phyloP scores from a whole-genome alignment of 2,797 vertebrate genomes.

The Cuculus canorus region DNA sequence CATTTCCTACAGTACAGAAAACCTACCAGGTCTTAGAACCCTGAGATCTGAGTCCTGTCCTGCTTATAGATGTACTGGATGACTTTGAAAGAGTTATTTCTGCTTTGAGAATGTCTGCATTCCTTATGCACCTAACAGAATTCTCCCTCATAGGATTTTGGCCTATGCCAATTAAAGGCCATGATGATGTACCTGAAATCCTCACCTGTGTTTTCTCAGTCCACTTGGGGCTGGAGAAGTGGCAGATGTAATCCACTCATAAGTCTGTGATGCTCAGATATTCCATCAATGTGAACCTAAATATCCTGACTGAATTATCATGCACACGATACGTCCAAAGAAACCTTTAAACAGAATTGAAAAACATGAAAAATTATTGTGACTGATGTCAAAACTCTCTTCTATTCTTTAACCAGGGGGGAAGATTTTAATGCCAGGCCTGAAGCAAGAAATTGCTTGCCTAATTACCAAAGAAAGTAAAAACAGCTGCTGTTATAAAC shows the following conservation, averaged over 20 bases:
- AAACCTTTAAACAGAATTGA: background rate
- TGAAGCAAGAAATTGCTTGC: constrained; percentile 21
- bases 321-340: background rate
- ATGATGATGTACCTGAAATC: background rate
- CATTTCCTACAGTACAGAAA: background rate
- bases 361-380: background rate
- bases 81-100: background rate
- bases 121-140: background rate
- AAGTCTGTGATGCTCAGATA: fast-evolving
- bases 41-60: background rate
- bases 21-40: background rate
- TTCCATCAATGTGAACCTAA: background rate
- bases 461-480: constrained; percentile 49
- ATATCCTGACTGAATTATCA: background rate
- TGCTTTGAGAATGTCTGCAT: background rate
- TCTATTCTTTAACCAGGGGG: background rate
- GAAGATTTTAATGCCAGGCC: constrained; percentile 11
- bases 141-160: background rate
- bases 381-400: background rate
- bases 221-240: no score
- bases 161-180: background rate
- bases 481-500: constrained; percentile 50
- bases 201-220: background rate
- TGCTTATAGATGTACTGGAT: fast-evolving
- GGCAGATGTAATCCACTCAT: fast-evolving